A percentile compares a stretch with the other conserved stretches of the same genome.
phyloP scores from a whole-genome alignment of 2,113 vertebrate genomes.

The Chloropsis hardwickii region DNA sequence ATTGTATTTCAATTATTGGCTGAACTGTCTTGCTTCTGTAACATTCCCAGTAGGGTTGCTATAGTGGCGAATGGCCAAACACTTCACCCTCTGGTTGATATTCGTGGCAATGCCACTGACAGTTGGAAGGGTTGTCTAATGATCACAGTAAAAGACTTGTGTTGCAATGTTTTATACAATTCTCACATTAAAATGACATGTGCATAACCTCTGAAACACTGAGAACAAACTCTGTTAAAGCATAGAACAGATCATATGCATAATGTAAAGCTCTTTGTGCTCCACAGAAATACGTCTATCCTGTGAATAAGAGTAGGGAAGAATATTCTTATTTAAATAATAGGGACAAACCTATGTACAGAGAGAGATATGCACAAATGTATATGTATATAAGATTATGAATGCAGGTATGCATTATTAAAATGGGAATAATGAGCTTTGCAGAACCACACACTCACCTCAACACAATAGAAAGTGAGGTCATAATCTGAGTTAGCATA shows the following conservation, averaged over 20 bases:
- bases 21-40: neutral
- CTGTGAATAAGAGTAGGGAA: neutral
- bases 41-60: neutral
- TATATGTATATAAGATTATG: neutral
- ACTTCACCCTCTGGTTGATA: neutral
- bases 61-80: neutral
- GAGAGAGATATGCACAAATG: neutral
- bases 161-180: neutral
- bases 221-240: neutral
- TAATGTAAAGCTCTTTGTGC: neutral
- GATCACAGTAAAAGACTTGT: neutral
- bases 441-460: neutral
- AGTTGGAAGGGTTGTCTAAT: neutral
- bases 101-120: neutral
- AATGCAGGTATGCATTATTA: neutral
- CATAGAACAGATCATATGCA: neutral
- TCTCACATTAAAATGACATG: neutral
- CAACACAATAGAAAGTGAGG: neutral
- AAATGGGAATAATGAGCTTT: neutral
- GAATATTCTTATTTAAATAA: neutral
- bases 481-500: neutral
- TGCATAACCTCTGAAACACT: neutral
- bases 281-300: neutral
- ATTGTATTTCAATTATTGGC: neutral
- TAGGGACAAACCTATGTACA: neutral